Base-by-base conservation (phyloP, 2,113 vertebrate genomes). In the Eudyptes chrysolophus region DNA sequence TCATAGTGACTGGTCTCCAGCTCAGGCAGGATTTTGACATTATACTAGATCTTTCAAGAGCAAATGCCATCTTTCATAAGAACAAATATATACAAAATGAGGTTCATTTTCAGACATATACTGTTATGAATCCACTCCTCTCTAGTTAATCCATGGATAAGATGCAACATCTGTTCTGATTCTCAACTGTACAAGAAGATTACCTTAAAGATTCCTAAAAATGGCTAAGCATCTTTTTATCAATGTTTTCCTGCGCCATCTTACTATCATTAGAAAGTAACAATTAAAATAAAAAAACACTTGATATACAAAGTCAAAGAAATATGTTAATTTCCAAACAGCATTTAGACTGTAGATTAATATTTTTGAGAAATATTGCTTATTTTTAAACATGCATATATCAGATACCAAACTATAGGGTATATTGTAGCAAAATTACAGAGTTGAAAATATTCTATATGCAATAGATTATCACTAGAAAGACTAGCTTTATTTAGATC, bases 31-130 rank as follows among this genome's bases (percentile, higher is more conserved):
- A 94, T 94, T 97, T 97, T 97, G 86, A 85, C 80, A 72, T 97
- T 96, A 89, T 93, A 84, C 25, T 94, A 81, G 36, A 44, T 72
- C 36, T 95, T 80, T 96, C 90, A 94, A 78, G 92, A 97, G 42
- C 85, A 97, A 97, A 97, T 97, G 77, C 34, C 87, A 77, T 97
- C 97, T 97, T 97, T 93, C 70, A 26, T 72, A 79, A 97, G 89
- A 94, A 96, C 34, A 97, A 96, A 94, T 83, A 94, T 46, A 87
- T 75, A 64, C 78, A 60, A 89, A 60, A 72, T 66, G 16, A 66
- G 49, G 58, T 92, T 96, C 81, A 85, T 78, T 40, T 92, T 74
- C 87, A 93, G 91, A 94, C 36, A 64, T 89, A 54, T 29, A 83
- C 44, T 77, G 97, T 92, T 97, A 93, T 90, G 78, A 90, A 54